Evolutionary conservation across 2,888 invertebrate genomes (phyloP).

Genomic region (Frankliniella intonsa): DNA sequence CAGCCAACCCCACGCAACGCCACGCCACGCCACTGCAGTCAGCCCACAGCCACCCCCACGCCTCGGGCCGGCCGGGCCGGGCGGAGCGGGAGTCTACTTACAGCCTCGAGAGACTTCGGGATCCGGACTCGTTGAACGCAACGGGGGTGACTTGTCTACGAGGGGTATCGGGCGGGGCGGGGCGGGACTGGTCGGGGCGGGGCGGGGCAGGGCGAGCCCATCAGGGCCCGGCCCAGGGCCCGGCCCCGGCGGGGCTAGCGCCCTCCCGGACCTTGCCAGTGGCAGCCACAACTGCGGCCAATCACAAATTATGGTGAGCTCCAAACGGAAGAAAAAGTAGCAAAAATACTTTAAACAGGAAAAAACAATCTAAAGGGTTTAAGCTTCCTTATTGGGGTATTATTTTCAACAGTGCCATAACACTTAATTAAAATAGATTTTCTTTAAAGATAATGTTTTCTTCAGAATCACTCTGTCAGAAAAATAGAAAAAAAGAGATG

Average conservation of each 20-base stretch:
- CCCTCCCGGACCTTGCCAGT: slow-evolving; percentile 16
- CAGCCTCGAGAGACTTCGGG: neutral
- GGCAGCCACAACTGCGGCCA: slow-evolving; percentile 14
- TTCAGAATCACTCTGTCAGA: too few species aligned
- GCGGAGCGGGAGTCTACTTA: neutral
- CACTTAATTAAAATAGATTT: too few species aligned
- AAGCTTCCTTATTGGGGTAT: too few species aligned
- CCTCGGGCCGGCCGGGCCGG: neutral
- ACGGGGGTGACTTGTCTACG: neutral
- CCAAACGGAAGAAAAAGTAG: neutral
- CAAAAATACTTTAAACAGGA: neutral
- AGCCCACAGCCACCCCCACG: neutral
- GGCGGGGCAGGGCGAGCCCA: neutral
- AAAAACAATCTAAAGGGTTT: neutral
- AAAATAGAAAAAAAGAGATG: too few species aligned
- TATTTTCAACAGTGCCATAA: too few species aligned
- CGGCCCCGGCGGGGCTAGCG: neutral
- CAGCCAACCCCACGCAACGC: neutral
- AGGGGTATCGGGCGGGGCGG: neutral
- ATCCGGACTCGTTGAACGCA: neutral
- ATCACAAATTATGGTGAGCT: neutral
- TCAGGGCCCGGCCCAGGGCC: neutral
- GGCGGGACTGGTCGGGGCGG: neutral
- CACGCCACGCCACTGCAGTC: neutral
- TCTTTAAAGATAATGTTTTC: too few species aligned